Evolutionary conservation across 1,140 invertebrate genomes (phyloP), one percentile per base, ranked within the genome.

Genomic region (Charaxes varanes): DNA sequence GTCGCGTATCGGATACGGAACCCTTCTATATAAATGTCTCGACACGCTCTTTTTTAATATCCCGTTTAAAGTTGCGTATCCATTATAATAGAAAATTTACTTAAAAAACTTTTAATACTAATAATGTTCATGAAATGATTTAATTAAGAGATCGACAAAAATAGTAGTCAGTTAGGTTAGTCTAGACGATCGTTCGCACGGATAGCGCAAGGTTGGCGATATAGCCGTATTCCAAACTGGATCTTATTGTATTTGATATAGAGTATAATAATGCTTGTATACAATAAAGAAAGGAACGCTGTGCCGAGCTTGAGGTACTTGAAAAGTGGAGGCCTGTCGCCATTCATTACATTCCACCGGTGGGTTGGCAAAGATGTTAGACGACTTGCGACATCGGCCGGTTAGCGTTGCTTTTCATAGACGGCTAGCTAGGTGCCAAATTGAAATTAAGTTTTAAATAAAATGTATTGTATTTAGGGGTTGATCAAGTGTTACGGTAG

Each of bases 321-420:
- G 34, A 49, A 41, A 45, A 40, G 11, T 21, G 30, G 47, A 53
- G 38, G 48, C 36, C 44, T 30, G 40, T 41, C 37, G 36, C 28
- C 38, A 42, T 45, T 45, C 47, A 32, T 44, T 36, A 36, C 45
- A 57, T 46, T 49, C 45, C 42, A 53, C 45, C 47, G 45, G 45
- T 53, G 33, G 46, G 19, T 45, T 54, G 41, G 45, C 41, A 54
- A 43, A 48, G 44, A 49, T 48, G 33, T 37, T 40, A 35, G 37
- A 32, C 31, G 4, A 30, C 34, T 45, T 51, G 23, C 41, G 31
- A 44, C 41, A 44, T 12, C 11, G 12, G n/a, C n/a, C n/a, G n/a
- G n/a, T n/a, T n/a, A n/a, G n/a, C n/a, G n/a, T n/a, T n/a, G n/a
- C n/a, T n/a, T n/a, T n/a, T n/a, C n/a, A n/a, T n/a, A n/a, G n/a